Evolutionary conservation across 30 jellyfish, hydroid and myxozoan species (phyloP).

Genomic region (Hydractinia echinata): DNA sequence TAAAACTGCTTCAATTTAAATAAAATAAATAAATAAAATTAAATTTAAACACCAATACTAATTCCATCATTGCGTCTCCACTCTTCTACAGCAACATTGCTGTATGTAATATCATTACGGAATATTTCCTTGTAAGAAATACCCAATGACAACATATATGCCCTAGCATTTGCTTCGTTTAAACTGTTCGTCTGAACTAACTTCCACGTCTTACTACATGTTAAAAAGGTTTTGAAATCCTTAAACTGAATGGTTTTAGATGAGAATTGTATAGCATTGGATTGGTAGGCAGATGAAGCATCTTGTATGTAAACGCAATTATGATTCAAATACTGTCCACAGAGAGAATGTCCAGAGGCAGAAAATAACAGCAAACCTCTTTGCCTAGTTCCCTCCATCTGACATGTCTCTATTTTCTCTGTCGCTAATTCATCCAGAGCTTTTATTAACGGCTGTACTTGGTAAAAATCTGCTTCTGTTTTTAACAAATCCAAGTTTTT

Average conservation of each 20-base stretch:
- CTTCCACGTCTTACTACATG: background rate
- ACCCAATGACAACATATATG: slow-evolving; percentile 10
- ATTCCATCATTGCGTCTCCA: background rate
- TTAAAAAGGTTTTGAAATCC: background rate
- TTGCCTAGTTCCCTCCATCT: background rate
- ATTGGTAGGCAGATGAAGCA: too few relatives aligned
- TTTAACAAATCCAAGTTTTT: slow-evolving; percentile 7
- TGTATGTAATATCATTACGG: slow-evolving; percentile 16
- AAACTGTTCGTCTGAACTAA: background rate
- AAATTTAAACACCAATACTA: too few relatives aligned
- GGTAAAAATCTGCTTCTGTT: slow-evolving; percentile 20
- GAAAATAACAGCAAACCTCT: slow-evolving; percentile 1
- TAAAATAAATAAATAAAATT: too few relatives aligned
- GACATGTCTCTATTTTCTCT: background rate
- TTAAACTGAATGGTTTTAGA: too few relatives aligned
- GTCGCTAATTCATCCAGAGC: slow-evolving; percentile 7
- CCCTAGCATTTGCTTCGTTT: slow-evolving; percentile 18
- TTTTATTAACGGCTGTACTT: background rate
- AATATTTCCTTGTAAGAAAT: background rate
- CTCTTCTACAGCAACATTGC: slow-evolving; percentile 1
- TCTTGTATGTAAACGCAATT: too few relatives aligned
- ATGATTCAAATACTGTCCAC: background rate
- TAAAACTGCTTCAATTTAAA: too few relatives aligned
- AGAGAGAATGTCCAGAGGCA: background rate
- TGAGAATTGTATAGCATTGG: too few relatives aligned